Conservation (phyloP, 2,797 vertebrate genomes). For the Tokudaia muenninki region DNA sequence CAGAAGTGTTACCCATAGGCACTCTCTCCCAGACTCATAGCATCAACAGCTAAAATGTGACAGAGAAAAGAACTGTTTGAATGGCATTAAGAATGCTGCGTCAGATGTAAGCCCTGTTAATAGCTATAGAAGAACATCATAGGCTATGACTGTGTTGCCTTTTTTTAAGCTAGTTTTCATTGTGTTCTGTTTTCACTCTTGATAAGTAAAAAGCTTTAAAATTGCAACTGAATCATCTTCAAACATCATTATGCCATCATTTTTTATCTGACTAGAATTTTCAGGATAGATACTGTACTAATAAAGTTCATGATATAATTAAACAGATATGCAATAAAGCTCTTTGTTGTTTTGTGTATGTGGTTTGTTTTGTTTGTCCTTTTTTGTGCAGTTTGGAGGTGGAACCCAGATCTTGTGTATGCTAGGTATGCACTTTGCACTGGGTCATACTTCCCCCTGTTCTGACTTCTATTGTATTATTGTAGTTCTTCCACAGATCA, state of each 20-base stretch:
- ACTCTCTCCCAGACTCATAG: slow-evolving; percentile 92
- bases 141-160: slow-evolving; percentile 30
- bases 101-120: not conserved
- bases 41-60: slow-evolving; percentile 9
- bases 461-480: not conserved
- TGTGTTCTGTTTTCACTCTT: slow-evolving; percentile 66
- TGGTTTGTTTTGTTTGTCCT: not conserved
- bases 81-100: not conserved
- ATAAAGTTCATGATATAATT: slow-evolving; percentile 49
- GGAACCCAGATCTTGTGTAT: not conserved
- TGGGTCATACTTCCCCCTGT: no score
- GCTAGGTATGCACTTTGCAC: not conserved
- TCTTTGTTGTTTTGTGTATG: not conserved
- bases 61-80: not conserved
- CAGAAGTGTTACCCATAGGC: slow-evolving; percentile 91
- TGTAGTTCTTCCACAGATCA: slow-evolving; percentile 40
- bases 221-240: slow-evolving; percentile 40
- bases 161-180: slow-evolving; percentile 61
- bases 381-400: not conserved
- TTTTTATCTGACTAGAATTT: slow-evolving; percentile 63
- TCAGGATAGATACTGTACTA: slow-evolving; percentile 40
- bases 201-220: slow-evolving; percentile 63
- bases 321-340: slow-evolving; percentile 51
- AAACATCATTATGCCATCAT: slow-evolving; percentile 45
- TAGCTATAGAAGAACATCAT: not conserved